Evolutionary conservation across 2,888 invertebrate species (phyloP).

Genomic region (Aromia moschata): DNA sequence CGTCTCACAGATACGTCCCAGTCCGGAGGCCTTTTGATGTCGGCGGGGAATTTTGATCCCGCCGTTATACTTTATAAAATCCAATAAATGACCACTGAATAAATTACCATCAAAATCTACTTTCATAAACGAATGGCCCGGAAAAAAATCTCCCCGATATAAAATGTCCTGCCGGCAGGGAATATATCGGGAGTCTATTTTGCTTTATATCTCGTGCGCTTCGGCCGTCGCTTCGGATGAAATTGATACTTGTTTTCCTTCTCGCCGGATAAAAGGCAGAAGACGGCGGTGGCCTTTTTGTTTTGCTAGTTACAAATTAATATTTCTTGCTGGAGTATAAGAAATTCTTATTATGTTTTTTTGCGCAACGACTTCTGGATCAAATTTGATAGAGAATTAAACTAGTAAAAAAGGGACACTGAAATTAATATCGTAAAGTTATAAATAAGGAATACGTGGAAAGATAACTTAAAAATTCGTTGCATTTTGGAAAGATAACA

Average conservation of each 20-base stretch:
- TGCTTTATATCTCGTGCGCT: constrained; percentile 4
- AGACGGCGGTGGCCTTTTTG: no score
- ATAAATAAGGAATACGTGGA: no score
- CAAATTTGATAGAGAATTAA: no score
- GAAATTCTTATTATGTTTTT: no score
- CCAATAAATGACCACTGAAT: constrained; percentile 27
- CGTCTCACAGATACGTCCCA: constrained; percentile 7
- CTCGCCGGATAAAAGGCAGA: neutral
- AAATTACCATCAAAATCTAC: constrained; percentile 27
- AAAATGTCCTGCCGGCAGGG: constrained; percentile 12
- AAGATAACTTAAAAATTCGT: no score
- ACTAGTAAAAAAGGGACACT: no score
- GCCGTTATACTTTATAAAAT: constrained; percentile 23
- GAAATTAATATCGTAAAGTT: no score
- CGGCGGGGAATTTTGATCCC: constrained; percentile 14
- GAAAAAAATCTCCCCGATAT: constrained; percentile 12
- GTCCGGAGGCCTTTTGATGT: constrained; percentile 19
- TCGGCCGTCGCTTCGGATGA: neutral
- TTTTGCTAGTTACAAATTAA: no score
- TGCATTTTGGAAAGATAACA: no score
- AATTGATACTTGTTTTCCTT: neutral
- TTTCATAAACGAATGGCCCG: constrained; percentile 20
- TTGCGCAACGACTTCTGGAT: no score
- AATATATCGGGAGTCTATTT: constrained; percentile 18
- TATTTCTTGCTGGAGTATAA: no score